phyloP scores from a whole-genome alignment of 2,797 vertebrate species.

The Acrocephalus scirpaceus region DNA sequence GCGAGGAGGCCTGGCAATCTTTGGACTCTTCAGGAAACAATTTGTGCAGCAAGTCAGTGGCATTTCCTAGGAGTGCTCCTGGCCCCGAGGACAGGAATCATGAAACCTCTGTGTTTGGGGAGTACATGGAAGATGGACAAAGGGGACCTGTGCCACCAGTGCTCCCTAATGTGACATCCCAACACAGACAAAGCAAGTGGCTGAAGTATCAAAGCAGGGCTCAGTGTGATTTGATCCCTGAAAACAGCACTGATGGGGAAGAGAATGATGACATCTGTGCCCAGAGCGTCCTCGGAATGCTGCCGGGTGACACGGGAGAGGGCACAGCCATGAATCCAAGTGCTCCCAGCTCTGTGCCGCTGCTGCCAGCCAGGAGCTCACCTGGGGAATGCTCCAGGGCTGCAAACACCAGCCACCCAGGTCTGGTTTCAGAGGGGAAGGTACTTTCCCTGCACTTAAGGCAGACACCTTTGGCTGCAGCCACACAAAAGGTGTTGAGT shows the following conservation, averaged over 20 bases:
- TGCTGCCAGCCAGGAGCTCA: conserved; percentile 20
- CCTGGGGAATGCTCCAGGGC: background rate
- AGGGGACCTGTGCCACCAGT: background rate
- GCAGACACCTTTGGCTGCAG: conserved; percentile 1
- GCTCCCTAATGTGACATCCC: background rate
- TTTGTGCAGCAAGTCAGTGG: background rate
- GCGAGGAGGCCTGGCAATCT: background rate
- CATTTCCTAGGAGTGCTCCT: background rate
- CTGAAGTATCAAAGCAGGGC: conserved; percentile 73
- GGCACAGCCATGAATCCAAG: background rate
- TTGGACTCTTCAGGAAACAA: background rate
- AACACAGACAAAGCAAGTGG: conserved; percentile 76
- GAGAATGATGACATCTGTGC: conserved; percentile 1
- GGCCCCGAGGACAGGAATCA: conserved; percentile 34
- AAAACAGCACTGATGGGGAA: background rate
- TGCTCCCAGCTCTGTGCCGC: background rate
- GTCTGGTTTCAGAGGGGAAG: conserved; percentile 36
- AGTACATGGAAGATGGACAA: background rate
- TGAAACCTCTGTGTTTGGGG: conserved; percentile 6
- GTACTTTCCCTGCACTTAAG: conserved; percentile 8
- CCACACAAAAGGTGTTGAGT: conserved; percentile 56
- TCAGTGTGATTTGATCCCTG: conserved; percentile 18
- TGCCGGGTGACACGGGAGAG: background rate
- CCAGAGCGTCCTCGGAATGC: conserved; percentile 27
- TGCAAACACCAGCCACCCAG: background rate